These are phyloP conservation scores for Drosophila albomicans DNA, from an alignment of 1,140 invertebrate species.

Conservation along the genomic window DNA sequence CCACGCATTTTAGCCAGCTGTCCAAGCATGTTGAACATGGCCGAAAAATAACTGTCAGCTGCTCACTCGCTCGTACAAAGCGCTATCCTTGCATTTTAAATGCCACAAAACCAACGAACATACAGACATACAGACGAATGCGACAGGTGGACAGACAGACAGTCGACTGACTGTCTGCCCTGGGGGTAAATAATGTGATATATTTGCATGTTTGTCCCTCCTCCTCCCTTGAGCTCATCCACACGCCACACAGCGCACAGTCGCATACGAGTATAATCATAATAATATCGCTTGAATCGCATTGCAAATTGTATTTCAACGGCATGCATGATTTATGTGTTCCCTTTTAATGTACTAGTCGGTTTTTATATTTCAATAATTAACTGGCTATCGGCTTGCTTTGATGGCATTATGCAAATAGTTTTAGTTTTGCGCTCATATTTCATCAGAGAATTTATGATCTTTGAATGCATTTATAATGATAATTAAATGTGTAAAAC, in stretches of 20 bases:
- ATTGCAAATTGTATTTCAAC: slow-evolving; percentile 34
- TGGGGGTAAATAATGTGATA: slow-evolving; percentile 74
- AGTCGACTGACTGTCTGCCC: slow-evolving; percentile 24
- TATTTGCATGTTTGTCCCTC: slow-evolving; percentile 51
- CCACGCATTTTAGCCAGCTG: slow-evolving; percentile 57
- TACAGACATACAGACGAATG: background rate
- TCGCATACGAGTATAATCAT: slow-evolving; percentile 41
- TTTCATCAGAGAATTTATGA: background rate
- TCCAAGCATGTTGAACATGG: slow-evolving; percentile 20
- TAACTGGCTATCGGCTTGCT: background rate
- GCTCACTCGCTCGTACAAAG: slow-evolving; percentile 62
- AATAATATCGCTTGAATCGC: slow-evolving; percentile 46
- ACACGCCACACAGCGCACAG: no score
- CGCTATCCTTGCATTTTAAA: slow-evolving; percentile 77
- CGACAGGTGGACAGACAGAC: slow-evolving; percentile 32
- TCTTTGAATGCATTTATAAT: background rate
- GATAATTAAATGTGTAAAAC: no score
- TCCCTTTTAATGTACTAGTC: background rate
- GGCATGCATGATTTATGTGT: slow-evolving; percentile 50
- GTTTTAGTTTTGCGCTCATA: background rate
- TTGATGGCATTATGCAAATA: background rate
- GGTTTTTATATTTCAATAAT: slow-evolving; percentile 3
- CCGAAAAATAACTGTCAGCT: slow-evolving; percentile 56
- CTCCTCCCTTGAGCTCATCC: background rate
- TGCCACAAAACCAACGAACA: slow-evolving; percentile 52